phyloP scores from a whole-genome alignment of 1,140 invertebrate species.

The Pseudomyrmex concolor region DNA sequence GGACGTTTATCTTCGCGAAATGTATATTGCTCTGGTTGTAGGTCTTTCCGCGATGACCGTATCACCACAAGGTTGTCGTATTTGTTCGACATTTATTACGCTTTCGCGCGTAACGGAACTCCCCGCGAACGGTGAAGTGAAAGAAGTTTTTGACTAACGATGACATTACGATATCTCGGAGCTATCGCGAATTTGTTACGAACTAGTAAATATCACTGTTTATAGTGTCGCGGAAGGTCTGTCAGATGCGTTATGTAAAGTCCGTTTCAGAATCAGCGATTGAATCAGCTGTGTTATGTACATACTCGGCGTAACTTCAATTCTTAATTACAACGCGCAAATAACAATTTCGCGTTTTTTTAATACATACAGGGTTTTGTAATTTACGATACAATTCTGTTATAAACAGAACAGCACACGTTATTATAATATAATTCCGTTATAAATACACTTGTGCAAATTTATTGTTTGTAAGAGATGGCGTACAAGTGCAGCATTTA shows the following conservation, averaged over 20 bases:
- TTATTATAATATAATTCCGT: too few relatives aligned
- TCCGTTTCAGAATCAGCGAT: neutral
- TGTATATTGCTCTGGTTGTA: neutral
- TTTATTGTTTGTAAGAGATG: neutral
- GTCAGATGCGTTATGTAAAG: neutral
- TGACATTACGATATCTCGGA: constrained; percentile 6
- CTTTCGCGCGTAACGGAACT: neutral
- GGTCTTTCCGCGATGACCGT: neutral
- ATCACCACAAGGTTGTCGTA: constrained; percentile 20
- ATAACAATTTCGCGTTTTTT: neutral
- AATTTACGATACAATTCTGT: constrained; percentile 1
- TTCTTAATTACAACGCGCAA: neutral
- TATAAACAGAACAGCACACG: neutral
- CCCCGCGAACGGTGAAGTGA: neutral
- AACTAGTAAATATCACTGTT: neutral
- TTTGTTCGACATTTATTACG: constrained; percentile 36
- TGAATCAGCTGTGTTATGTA: neutral
- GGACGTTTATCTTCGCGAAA: constrained; percentile 1
- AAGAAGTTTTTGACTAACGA: constrained; percentile 35
- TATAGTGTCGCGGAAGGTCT: neutral
- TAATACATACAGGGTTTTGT: neutral
- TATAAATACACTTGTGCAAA: too few relatives aligned
- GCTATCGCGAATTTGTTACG: neutral
- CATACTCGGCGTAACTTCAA: neutral
- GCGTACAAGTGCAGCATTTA: neutral